Evolutionary conservation across 1,140 invertebrate genomes (phyloP), one percentile per base, ranked within the genome.

Genomic region (Drosophila serrata): DNA sequence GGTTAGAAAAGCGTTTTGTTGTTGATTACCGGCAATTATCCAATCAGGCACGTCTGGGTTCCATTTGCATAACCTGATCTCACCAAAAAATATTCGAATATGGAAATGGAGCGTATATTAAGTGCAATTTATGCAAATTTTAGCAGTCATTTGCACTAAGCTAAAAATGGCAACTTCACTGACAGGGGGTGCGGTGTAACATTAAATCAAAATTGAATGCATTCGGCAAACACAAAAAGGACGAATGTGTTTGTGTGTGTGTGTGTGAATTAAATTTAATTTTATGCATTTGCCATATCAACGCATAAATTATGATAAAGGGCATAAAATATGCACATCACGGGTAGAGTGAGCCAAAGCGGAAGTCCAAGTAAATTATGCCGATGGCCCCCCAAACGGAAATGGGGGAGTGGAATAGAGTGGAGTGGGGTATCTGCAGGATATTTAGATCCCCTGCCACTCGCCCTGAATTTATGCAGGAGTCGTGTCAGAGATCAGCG

Each of bases 231-330:
- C 75, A 63, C 65, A 78, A 82, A 49, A 42, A 45, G 55, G 64
- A 37, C 63, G 29, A 48, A 7, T 56, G 42, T 48, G 59, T n/a
- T n/a, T 46, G 37, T 57, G 63, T 35, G 22, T 39, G 48, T 69
- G 53, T 61, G 29, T 65, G 45, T 63, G 75, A 79, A 82, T 82
- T 82, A 75, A 82, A 82, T 82, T 79, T 74, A 82, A 82, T 75
- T 82, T 82, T 82, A 82, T 79, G 80, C 80, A 79, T 82, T 82
- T 82, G 80, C 80, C 45, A 64, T 75, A 82, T 79, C 69, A 70
- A 69, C 75, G 80, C 75, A 82, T 82, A 82, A 82, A 82, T 82
- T 82, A 82, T 82, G 80, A 82, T 82, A 82, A 82, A 82, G 79
- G 75, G 68, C 80, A 82, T 82, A 82, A 82, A 82, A 82, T 82